Base-by-base conservation (phyloP, 2,113 vertebrate species). In the Podilymbus podiceps region DNA sequence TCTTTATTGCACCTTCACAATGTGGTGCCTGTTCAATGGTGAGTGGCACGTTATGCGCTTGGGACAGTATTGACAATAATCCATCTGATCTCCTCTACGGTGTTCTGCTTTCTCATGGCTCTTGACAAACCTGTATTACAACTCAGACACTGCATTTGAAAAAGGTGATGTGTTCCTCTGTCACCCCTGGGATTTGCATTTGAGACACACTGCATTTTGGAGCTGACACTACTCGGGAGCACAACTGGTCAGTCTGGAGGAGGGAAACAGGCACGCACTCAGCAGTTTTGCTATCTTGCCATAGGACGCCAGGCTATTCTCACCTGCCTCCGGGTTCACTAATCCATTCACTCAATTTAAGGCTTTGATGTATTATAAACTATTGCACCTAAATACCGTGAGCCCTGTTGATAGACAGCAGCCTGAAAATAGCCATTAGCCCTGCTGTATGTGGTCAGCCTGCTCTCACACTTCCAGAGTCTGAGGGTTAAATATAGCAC, bases 401-500 rank as follows among this genome's bases (percentile, higher is more conserved):
- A 82, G 74, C 46, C 60, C 52, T 30, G 22, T 40, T 67, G 82
- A 78, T 91, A 91, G 94, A 90, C 81, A 85, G 12, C 19, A 69
- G 23, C 28, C 53, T 19, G 72, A 90, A 75, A 85, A 96, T 2
- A 88, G 25, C 33, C 25, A 66, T 85, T 72, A 81, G 46, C 46
- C 25, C 53, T 59, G 75, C 55, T 77, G 44, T 66, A 52, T 76
- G 82, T 62, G 60, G 93, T 87, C 95, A 92, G 52, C 28, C 22
- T 20, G 49, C 49, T 90, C 49, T 55, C 66, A n/a, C 0, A 1
- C 64, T 71, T 81, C 58, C 90, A 50, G 52, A 78, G 50, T 30
- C 79, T 4, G 9, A 91, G 81, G 73, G 71, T 97, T 93, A 94
- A 93, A 93, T 56, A 90, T 15, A 95, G 17, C 60, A 52, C 18